Evolutionary conservation across 2,888 invertebrate species (phyloP), one percentile per base, ranked within the genome.

Genomic region (Arrhopalites spinosus): DNA sequence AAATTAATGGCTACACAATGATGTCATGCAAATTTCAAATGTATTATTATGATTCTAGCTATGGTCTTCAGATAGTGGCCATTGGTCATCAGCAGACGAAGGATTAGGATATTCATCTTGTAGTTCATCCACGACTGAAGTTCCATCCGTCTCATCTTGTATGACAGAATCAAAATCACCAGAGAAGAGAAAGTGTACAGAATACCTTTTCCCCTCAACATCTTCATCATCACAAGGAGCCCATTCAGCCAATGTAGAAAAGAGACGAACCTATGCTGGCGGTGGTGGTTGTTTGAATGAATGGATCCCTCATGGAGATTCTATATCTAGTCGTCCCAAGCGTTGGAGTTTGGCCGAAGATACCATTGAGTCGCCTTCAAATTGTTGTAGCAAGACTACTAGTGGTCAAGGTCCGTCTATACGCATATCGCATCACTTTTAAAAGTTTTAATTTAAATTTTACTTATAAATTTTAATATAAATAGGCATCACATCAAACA

Each of bases 51-150:
- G 25, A 36, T 68, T 59, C 8, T 59, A 80, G 80, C 69, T 80
- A 45, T 80, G 78, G 80, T 80, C 80, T 23, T 80, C 80, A 43
- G 80, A 80, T 47, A 80, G 80, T 73, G 80, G 80, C 23, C 78
- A 78, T 72, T 80, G 80, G 80, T 80, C 80, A 15, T 78, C 79
- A 43, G 74, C 76, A 25, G 80, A 80, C 63, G 80, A 80, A 36
- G 80, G 80, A 5, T 68, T 70, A 0, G 76, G 56, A 11, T 77
- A 76, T 45, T 61, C 64, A 15, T 69, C 74, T 45, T 77, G 75
- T 27, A 75, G 71, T 67, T 80, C 78, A n/a, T 78, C 80, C 13
- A 66, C 78, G n/a, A 64, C 67, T 56, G 78, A 78, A 64, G 78
- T 77, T 56, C 77, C 78, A 13, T 53, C 75, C 20, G 1, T 74